phyloP scores from a whole-genome alignment of 2,888 invertebrate genomes.

The Tipula helvola region DNA sequence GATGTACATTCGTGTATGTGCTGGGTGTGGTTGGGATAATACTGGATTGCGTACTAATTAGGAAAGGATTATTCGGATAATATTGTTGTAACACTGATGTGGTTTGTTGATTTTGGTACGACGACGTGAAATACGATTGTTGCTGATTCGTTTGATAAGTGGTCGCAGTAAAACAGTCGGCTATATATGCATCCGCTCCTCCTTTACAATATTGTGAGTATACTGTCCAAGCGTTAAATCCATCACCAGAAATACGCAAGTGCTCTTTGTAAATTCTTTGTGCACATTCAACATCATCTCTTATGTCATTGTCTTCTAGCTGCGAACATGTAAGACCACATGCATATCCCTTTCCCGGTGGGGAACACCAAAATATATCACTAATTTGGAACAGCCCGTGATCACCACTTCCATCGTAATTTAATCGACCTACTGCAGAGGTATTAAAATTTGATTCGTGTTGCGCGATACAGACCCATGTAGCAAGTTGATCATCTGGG shows the following conservation, averaged over 20 bases:
- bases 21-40: background rate
- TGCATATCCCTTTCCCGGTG: slow-evolving; percentile 41
- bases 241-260: slow-evolving; percentile 51
- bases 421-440: slow-evolving; percentile 39
- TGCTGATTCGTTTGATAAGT: background rate
- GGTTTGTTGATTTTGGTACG: background rate
- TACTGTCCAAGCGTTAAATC: slow-evolving; percentile 43
- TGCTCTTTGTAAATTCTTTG: slow-evolving; percentile 55
- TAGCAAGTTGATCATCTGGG: slow-evolving; percentile 37
- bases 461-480: slow-evolving; percentile 55
- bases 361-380: slow-evolving; percentile 54
- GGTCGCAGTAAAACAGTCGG: slow-evolving; percentile 30
- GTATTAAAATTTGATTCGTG: slow-evolving; percentile 56
- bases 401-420: slow-evolving; percentile 47
- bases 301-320: slow-evolving; percentile 53
- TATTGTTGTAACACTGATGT: background rate
- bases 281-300: slow-evolving; percentile 57
- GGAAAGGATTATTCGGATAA: background rate
- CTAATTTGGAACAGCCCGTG: slow-evolving; percentile 65
- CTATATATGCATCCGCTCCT: background rate
- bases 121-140: background rate
- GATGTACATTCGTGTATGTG: background rate
- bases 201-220: background rate
- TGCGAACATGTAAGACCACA: slow-evolving; percentile 49
- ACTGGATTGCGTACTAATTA: background rate